Percentiles rank a stretch among this genome's conserved stretches.
These are phyloP conservation scores for Tortricodes alternella DNA, from an alignment of 2,888 invertebrate genomes.

Conservation along the genomic window DNA sequence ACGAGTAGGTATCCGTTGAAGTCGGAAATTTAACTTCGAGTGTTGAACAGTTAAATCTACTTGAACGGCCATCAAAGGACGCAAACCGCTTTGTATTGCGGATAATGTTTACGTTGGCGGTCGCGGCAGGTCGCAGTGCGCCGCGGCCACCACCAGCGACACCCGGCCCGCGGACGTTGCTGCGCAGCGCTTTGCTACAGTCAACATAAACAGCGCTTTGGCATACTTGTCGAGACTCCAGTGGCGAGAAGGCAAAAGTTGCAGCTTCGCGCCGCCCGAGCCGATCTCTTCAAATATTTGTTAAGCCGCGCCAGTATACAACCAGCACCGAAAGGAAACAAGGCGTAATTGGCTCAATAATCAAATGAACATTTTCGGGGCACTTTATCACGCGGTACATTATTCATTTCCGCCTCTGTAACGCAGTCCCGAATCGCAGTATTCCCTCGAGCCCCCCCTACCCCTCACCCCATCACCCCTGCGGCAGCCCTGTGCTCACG, in stretches of 20 bases:
- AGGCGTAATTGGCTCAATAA: conserved; percentile 23
- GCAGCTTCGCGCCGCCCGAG: too few species aligned
- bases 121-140: too few species aligned
- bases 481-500: background rate
- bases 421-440: conserved; percentile 12
- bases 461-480: background rate
- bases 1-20: background rate
- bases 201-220: too few species aligned
- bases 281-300: background rate
- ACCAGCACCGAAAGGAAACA: conserved; percentile 1
- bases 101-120: background rate
- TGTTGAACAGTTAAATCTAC: too few species aligned
- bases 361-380: conserved; percentile 27
- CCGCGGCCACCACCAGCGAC: too few species aligned
- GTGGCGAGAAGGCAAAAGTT: too few species aligned
- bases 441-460: background rate
- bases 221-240: too few species aligned
- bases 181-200: too few species aligned
- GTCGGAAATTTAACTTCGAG: background rate
- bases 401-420: conserved; percentile 27
- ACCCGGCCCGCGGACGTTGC: too few species aligned
- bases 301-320: conserved; percentile 1
- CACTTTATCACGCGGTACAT: conserved; percentile 28
- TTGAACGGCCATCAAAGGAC: too few species aligned
- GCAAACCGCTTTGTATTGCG: background rate